Evolutionary conservation across 2,797 vertebrate species (phyloP), one percentile per base, ranked within the genome.

Genomic region (Sandelia bainsii): DNA sequence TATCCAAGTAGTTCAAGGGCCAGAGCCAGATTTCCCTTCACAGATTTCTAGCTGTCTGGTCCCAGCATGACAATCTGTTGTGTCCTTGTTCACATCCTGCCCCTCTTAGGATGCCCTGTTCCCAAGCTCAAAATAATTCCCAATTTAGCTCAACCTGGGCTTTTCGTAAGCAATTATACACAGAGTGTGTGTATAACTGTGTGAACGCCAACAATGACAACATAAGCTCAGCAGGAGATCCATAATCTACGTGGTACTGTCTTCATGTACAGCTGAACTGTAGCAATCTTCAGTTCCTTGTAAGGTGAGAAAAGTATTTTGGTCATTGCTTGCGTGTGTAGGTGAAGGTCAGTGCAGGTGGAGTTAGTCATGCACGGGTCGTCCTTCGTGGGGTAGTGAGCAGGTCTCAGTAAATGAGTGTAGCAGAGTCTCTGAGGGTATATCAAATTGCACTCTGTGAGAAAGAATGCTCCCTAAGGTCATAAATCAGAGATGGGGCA

Each of bases 401-500:
- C 90, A 91, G 80, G 85, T 81, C 84, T 72, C 75, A 62, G 84
- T 89, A 93, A 93, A 93, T 91, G 93, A 93, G 87, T 84, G 90
- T 88, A 92, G 86, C 92, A 92, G 92, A 93, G 91, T 80, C 22
- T 51, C 81, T 59, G 66, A 67, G 75, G 87, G 81, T 70, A 77
- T 81, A 90, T 94, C 92, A 76, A 80, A 90, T 93, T 90, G 83
- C 93, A 56, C 82, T 82, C 71, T 4, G 82, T 89, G 92, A 90
- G 87, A 92, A 91, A 87, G 80, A 87, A 89, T 84, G 83, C 90
- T 93, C 92, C 91, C 90, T 48, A 5, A 83, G 89, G 92, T 94
- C 92, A 93, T 95, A 95, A 95, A 95, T 95, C 93, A 93, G 87
- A 81, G 87, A 86, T 67, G 83, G 87, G 82, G 79, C 90, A 92